These are phyloP conservation scores for Eurystomus glaucurus DNA, from an alignment of 2,797 vertebrate genomes.

Conservation along the genomic window DNA sequence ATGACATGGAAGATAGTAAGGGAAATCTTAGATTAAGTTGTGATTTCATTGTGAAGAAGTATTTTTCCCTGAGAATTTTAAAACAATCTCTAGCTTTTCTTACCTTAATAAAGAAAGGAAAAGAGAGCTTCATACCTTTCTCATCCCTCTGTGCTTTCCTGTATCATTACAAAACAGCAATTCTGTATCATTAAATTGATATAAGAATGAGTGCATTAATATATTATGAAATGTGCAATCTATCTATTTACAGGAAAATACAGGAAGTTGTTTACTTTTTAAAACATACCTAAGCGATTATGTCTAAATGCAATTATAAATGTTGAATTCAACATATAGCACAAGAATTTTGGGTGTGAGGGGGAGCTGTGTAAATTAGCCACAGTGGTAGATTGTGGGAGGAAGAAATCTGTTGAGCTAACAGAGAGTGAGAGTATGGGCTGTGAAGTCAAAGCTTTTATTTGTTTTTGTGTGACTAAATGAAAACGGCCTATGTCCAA, in stretches of 20 bases:
- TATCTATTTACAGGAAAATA: neutral
- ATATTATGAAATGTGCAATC: neutral
- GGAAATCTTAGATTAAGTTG: neutral
- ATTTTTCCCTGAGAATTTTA: neutral
- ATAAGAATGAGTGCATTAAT: neutral
- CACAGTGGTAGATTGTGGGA: neutral
- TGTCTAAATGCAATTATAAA: neutral
- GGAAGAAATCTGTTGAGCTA: neutral
- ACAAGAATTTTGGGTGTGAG: neutral
- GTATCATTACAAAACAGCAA: neutral
- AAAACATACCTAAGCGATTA: neutral
- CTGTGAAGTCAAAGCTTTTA: neutral
- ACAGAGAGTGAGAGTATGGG: neutral
- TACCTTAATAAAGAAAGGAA: neutral
- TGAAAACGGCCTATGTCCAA: fast-evolving
- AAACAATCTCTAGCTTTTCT: neutral
- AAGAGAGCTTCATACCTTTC: neutral
- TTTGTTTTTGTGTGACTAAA: neutral
- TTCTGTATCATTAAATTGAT: neutral
- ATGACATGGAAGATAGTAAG: neutral
- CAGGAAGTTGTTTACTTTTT: neutral
- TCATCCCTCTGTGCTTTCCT: neutral
- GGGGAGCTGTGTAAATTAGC: neutral
- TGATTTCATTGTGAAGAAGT: neutral
- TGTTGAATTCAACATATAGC: neutral